Evolutionary conservation across 2,113 vertebrate genomes (phyloP).

Genomic region (Paedocypris sp.): DNA sequence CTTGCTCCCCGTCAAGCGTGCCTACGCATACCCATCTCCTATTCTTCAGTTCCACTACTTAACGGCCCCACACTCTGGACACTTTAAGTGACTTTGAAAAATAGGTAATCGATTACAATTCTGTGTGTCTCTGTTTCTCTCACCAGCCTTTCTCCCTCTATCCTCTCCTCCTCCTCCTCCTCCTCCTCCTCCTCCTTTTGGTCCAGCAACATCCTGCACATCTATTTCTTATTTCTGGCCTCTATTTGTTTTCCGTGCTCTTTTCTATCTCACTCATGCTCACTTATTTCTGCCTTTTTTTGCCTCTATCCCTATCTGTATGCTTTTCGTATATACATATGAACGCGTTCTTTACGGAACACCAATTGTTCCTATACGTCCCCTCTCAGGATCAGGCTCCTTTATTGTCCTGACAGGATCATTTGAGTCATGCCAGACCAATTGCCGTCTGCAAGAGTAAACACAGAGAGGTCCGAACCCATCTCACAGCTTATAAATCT

Average conservation of each 20-base stretch:
- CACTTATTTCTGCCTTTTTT: neutral
- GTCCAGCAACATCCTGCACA: slow-evolving; percentile 27
- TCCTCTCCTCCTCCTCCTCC: slow-evolving; percentile 24
- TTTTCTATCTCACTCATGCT: slow-evolving; percentile 33
- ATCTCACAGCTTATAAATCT: slow-evolving; percentile 43
- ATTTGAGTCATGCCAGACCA: slow-evolving; percentile 59
- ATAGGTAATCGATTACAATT: slow-evolving; percentile 90
- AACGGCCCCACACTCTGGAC: slow-evolving; percentile 65
- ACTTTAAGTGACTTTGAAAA: slow-evolving; percentile 89
- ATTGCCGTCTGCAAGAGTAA: slow-evolving; percentile 46
- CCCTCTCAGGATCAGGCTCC: slow-evolving; percentile 32
- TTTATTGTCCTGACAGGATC: slow-evolving; percentile 63
- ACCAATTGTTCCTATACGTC: neutral
- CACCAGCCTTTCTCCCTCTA: slow-evolving; percentile 38
- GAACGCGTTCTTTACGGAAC: neutral
- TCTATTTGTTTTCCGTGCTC: slow-evolving; percentile 41
- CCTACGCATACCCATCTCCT: slow-evolving; percentile 68
- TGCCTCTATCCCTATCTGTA: neutral
- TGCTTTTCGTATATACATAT: slow-evolving; percentile 7
- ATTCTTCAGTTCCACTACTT: slow-evolving; percentile 63
- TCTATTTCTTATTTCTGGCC: slow-evolving; percentile 29
- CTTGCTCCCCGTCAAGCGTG: slow-evolving; percentile 60
- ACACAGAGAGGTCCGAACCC: slow-evolving; percentile 55
- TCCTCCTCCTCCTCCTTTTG: slow-evolving; percentile 18
- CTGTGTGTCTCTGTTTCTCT: slow-evolving; percentile 57